phyloP scores from a whole-genome alignment of 2,797 vertebrate species.

The Hylomyscus alleni region DNA sequence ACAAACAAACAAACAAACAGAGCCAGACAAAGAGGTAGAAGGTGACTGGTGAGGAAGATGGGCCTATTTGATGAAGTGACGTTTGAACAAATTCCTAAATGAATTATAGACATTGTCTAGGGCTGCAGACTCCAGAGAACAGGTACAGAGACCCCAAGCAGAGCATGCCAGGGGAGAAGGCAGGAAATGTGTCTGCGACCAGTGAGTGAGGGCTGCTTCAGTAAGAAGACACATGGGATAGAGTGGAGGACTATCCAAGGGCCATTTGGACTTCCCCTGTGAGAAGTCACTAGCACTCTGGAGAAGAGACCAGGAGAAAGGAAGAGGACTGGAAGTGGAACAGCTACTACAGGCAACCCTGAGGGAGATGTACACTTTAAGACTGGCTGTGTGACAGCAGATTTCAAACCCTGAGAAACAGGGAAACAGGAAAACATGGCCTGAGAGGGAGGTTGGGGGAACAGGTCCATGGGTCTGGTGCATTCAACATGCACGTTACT shows the following conservation, averaged over 20 bases:
- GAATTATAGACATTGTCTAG: background rate
- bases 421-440: fast-evolving
- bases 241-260: background rate
- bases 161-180: background rate
- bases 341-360: fast-evolving
- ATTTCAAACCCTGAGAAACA: background rate
- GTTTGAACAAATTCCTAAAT: conserved; percentile 23
- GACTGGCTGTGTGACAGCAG: no score
- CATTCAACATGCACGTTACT: background rate
- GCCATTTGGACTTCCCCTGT: background rate
- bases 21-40: background rate
- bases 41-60: background rate
- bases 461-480: no score
- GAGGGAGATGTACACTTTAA: background rate
- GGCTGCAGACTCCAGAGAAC: background rate
- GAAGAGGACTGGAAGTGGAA: background rate
- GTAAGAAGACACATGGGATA: background rate
- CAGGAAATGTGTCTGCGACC: background rate
- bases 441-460: background rate
- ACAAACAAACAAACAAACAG: background rate
- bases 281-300: background rate
- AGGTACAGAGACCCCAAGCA: background rate
- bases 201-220: background rate
- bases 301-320: background rate
- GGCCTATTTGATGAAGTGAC: background rate